Evolutionary conservation across 2,888 invertebrate species (phyloP).

Genomic region (Mythimna lalbum): DNA sequence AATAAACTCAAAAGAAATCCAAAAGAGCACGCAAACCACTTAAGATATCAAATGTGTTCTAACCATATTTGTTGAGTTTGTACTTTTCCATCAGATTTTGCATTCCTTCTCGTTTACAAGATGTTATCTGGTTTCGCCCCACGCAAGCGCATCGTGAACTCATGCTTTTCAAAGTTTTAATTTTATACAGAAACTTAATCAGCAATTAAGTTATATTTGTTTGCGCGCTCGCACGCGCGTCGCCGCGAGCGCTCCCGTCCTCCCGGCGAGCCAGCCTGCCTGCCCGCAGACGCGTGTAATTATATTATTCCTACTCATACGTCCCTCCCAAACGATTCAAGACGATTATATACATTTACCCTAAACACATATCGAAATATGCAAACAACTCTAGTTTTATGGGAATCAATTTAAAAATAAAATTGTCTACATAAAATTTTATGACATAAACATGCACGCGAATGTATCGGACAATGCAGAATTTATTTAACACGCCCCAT

Average conservation of each 20-base stretch:
- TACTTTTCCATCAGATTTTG: conserved; percentile 34
- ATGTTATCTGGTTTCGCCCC: conserved; percentile 38
- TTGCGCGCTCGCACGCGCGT: conserved; percentile 68
- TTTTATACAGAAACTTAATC: conserved; percentile 63
- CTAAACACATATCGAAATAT: conserved; percentile 60
- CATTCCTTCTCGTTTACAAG: conserved; percentile 48
- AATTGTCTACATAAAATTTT: conserved; percentile 58
- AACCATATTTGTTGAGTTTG: conserved; percentile 27
- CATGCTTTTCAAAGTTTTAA: conserved; percentile 59
- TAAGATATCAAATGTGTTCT: conserved; percentile 27
- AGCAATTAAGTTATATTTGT: conserved; percentile 67
- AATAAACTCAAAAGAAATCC: conserved; percentile 12
- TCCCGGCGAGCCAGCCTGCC: conserved; percentile 8
- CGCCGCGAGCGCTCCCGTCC: conserved; percentile 68
- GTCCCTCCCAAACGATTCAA: conserved; percentile 51
- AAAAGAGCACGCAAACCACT: conserved; percentile 18
- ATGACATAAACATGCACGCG: conserved; percentile 51
- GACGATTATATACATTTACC: conserved; percentile 67
- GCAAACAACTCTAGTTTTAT: conserved; percentile 48
- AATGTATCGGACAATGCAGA: conserved; percentile 39
- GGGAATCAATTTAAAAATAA: conserved; percentile 51
- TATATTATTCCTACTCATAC: conserved; percentile 63
- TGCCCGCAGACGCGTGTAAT: conserved; percentile 50
- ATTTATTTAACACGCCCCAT: conserved; percentile 48
- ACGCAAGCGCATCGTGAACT: conserved; percentile 26